These are phyloP conservation scores for Pelobates cultripes DNA, from an alignment of 2,797 vertebrate genomes.

Conservation along the genomic window DNA sequence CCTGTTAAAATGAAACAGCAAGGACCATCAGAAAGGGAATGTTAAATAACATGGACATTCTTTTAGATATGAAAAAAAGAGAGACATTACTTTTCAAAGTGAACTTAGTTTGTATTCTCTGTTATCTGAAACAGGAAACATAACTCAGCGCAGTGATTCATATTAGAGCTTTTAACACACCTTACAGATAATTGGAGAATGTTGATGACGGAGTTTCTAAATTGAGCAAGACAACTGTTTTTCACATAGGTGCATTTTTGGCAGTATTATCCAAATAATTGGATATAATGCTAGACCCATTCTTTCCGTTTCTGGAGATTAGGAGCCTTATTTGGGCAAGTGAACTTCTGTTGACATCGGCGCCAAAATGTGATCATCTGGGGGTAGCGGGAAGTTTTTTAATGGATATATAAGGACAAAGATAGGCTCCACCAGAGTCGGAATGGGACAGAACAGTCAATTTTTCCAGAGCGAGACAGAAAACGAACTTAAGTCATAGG, in stretches of 20 bases:
- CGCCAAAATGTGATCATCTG: background rate
- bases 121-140: background rate
- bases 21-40: no score
- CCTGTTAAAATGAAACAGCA: no score
- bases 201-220: background rate
- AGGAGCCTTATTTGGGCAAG: conserved; percentile 14
- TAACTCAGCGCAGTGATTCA: background rate
- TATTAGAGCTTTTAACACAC: background rate
- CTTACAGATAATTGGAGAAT: conserved; percentile 2
- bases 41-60: no score
- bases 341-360: background rate
- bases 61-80: no score
- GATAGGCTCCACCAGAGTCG: no score
- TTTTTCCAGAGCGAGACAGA: no score
- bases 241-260: background rate
- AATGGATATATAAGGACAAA: background rate
- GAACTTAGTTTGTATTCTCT: background rate
- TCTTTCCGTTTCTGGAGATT: conserved; percentile 3
- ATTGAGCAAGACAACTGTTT: background rate
- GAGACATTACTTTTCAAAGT: background rate
- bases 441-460: no score
- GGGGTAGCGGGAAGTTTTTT: background rate
- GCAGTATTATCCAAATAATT: background rate
- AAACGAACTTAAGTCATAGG: no score
- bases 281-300: background rate